Conservation (phyloP, 2,888 invertebrate genomes). For the Agrotis clavis region DNA sequence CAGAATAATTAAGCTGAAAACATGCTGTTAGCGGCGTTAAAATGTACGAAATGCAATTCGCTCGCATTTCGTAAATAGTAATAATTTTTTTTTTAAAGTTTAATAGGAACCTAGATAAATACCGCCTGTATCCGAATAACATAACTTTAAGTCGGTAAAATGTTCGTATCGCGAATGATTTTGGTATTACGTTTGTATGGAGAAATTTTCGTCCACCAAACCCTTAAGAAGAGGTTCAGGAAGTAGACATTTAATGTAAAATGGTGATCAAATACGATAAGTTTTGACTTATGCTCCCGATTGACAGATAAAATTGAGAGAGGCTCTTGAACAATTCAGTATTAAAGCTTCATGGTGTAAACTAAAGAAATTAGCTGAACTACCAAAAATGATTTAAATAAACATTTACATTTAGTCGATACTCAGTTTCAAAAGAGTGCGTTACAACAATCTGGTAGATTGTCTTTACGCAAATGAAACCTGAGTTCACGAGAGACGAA, state of each 20-base stretch:
- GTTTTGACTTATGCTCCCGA: background rate
- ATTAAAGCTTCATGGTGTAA: slow-evolving; percentile 5
- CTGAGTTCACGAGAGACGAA: background rate
- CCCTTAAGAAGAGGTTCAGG: slow-evolving; percentile 11
- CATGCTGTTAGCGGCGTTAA: no score
- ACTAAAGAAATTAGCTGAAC: background rate
- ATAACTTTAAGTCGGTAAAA: no score
- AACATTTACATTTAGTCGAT: background rate
- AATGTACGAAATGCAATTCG: no score
- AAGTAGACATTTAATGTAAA: background rate
- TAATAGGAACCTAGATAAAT: no score
- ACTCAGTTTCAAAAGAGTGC: background rate
- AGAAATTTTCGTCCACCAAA: no score
- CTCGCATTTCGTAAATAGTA: no score
- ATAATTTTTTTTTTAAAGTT: no score
- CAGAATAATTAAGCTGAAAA: no score
- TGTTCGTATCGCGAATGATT: no score
- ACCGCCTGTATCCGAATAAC: no score
- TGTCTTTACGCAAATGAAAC: background rate
- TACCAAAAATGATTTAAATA: background rate
- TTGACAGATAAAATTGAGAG: background rate
- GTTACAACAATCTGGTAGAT: background rate
- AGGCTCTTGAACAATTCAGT: background rate
- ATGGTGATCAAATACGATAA: no score
- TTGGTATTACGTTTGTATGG: no score